These are phyloP conservation scores for Urocitellus parryii DNA, from an alignment of 2,113 vertebrate genomes.

Conservation along the genomic window DNA sequence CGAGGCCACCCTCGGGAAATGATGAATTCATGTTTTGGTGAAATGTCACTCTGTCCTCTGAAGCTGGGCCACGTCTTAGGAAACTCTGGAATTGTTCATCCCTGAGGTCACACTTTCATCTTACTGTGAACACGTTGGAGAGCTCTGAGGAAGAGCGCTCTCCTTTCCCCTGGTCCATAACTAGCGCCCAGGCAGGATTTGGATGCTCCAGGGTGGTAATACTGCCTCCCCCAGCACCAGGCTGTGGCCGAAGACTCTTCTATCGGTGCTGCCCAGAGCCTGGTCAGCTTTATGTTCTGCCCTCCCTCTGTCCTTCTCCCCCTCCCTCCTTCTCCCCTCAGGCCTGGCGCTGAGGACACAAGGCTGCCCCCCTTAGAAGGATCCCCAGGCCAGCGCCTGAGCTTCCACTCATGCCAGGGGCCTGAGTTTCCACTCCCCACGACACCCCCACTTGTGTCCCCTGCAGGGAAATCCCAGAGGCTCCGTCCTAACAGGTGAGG, in stretches of 20 bases:
- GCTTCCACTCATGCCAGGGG: too few species aligned
- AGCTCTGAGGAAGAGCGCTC: not conserved
- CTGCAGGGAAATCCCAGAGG: too few species aligned
- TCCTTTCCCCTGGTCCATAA: not conserved
- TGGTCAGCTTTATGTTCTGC: not conserved
- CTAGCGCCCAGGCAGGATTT: not conserved
- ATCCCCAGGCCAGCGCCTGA: too few species aligned
- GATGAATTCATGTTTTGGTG: conserved; percentile 66
- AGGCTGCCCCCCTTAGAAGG: too few species aligned
- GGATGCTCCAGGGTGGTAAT: not conserved
- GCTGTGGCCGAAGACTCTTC: not conserved
- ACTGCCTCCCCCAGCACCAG: not conserved
- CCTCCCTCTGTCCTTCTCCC: not conserved
- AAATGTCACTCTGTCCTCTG: conserved; percentile 55
- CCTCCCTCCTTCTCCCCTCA: not conserved
- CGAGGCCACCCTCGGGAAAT: conserved; percentile 40
- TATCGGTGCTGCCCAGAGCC: not conserved
- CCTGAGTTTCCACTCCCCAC: too few species aligned
- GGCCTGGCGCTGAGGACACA: too few species aligned
- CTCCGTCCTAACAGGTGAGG: not conserved
- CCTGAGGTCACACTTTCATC: conserved; percentile 55
- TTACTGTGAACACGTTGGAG: conserved; percentile 49
- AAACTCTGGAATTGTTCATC: conserved; percentile 68
- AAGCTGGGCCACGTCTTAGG: conserved; percentile 65
- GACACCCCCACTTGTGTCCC: too few species aligned